Conservation (phyloP, 2,888 invertebrate species). For the Griposia aprilina region DNA sequence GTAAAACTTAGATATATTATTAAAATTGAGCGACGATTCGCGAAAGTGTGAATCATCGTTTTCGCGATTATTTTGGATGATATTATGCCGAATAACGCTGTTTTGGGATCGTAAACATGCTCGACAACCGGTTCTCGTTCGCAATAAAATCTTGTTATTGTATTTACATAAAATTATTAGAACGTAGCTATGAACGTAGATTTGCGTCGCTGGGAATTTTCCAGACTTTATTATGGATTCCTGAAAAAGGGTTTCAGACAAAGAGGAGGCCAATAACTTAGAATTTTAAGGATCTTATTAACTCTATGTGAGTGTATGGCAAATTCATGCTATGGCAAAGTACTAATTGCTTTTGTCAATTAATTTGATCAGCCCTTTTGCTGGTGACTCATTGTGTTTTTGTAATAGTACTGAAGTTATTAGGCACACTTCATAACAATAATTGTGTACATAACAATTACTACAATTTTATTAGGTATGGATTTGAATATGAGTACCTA, state of each 20-base stretch:
- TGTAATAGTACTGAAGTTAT: too few species aligned
- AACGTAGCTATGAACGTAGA: slow-evolving; percentile 48
- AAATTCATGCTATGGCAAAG: neutral
- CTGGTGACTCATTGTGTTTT: slow-evolving; percentile 32
- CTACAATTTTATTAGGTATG: neutral
- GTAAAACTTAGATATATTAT: slow-evolving; percentile 14
- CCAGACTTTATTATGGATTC: slow-evolving; percentile 56
- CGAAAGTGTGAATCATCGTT: slow-evolving; percentile 72
- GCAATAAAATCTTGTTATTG: slow-evolving; percentile 7
- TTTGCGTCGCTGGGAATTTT: slow-evolving; percentile 65
- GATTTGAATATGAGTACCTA: neutral
- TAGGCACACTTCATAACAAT: neutral
- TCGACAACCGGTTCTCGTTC: slow-evolving; percentile 64
- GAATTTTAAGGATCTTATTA: neutral
- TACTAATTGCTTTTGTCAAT: slow-evolving; percentile 43
- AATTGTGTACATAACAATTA: neutral
- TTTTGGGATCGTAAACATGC: slow-evolving; percentile 53
- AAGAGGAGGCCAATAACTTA: slow-evolving; percentile 30
- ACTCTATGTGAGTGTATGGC: neutral
- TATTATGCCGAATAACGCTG: slow-evolving; percentile 47
- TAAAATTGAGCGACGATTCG: slow-evolving; percentile 25
- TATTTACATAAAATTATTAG: slow-evolving; percentile 10
- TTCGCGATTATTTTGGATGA: slow-evolving; percentile 68
- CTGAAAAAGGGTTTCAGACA: slow-evolving; percentile 38
- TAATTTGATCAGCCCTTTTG: slow-evolving; percentile 6